These are phyloP conservation scores for Caenorhabditis wallacei DNA, from an alignment of 2,888 invertebrate species.

Conservation along the genomic window DNA sequence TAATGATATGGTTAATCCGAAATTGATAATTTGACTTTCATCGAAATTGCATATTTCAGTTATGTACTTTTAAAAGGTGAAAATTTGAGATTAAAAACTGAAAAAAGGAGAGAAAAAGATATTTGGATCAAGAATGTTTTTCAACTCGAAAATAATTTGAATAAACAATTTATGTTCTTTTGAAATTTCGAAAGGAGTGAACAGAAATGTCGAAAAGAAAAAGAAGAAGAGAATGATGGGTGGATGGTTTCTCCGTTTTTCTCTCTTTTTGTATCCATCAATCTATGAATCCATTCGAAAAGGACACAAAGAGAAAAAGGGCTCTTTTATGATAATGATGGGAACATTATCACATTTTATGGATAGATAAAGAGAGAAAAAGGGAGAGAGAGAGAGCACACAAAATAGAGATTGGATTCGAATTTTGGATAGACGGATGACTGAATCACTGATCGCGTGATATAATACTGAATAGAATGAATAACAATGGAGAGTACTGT, in stretches of 20 bases:
- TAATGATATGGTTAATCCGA: neutral
- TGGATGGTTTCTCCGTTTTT: constrained; percentile 3
- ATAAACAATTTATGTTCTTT: too few relatives aligned
- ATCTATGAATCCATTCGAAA: constrained; percentile 21
- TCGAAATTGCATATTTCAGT: too few relatives aligned
- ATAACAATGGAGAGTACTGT: constrained; percentile 14
- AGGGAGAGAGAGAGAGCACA: constrained; percentile 8
- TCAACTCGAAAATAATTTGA: too few relatives aligned
- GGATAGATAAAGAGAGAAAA: constrained; percentile 15
- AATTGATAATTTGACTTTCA: too few relatives aligned
- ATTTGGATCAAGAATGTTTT: too few relatives aligned
- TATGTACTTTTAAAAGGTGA: neutral
- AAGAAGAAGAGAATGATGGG: neutral
- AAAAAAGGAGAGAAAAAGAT: too few relatives aligned
- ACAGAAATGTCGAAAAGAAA: neutral
- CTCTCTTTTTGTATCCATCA: neutral
- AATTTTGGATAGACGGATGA: constrained; percentile 32
- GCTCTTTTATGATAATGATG: constrained; percentile 45
- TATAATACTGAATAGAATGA: constrained; percentile 3
- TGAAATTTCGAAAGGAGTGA: neutral
- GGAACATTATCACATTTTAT: constrained; percentile 19
- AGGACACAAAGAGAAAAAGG: constrained; percentile 1
- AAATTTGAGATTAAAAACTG: neutral
- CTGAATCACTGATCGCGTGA: constrained; percentile 20
- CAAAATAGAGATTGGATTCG: constrained; percentile 2